Evolutionary conservation across 2,888 invertebrate species (phyloP).

Genomic region (Brassicogethes aeneus): DNA sequence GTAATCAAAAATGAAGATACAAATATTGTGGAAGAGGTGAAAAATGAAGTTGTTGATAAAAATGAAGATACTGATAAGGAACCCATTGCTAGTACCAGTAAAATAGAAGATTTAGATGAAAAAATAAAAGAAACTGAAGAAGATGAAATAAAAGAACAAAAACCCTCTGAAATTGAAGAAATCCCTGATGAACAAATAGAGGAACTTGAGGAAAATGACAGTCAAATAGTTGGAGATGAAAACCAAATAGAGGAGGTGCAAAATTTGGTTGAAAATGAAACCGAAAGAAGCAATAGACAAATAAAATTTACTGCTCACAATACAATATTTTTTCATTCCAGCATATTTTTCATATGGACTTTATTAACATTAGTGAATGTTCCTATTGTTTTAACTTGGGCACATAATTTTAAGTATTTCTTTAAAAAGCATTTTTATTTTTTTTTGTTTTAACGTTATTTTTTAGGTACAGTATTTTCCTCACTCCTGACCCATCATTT

Average conservation of each 20-base stretch:
- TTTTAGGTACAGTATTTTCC: slow-evolving; percentile 45
- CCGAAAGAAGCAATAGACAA: slow-evolving; percentile 4
- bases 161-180: background rate
- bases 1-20: slow-evolving; percentile 8
- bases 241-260: too few species aligned
- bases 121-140: too few species aligned
- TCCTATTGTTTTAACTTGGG: slow-evolving; percentile 71
- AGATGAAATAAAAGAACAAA: background rate
- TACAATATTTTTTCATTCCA: slow-evolving; percentile 60
- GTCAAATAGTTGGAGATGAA: slow-evolving; percentile 13
- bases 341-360: slow-evolving; percentile 60
- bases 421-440: slow-evolving; percentile 5
- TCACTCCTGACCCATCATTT: slow-evolving; percentile 56
- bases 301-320: slow-evolving; percentile 16
- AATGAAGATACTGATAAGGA: too few species aligned
- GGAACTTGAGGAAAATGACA: background rate
- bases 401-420: slow-evolving; percentile 66
- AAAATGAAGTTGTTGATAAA: background rate
- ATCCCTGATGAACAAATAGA: background rate
- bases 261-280: too few species aligned
- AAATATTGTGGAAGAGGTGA: slow-evolving; percentile 10
- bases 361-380: slow-evolving; percentile 57
- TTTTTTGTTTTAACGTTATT: slow-evolving; percentile 3
- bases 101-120: too few species aligned
- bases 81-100: too few species aligned